Percentiles rank a stretch among this genome's conserved stretches.
These are phyloP conservation scores for Seriola quinqueradiata DNA, from an alignment of 2,113 vertebrate genomes.

Conservation along the genomic window DNA sequence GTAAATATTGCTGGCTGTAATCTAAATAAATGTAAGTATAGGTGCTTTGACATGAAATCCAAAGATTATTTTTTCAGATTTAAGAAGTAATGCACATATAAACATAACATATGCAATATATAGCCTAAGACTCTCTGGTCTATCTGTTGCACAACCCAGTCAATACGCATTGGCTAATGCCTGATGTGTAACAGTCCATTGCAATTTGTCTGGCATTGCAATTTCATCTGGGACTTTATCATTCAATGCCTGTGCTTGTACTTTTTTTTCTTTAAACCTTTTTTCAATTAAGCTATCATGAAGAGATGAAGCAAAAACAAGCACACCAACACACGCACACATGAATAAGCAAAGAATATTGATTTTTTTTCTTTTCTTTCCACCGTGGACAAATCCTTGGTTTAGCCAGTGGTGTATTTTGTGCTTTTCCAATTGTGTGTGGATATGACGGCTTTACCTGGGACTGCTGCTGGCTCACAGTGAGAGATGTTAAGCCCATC, in stretches of 20 bases:
- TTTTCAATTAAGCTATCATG: constrained; percentile 24
- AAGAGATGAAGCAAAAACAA: constrained; percentile 27
- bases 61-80: not conserved
- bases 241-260: not conserved
- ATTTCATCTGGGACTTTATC: constrained; percentile 27
- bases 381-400: constrained; percentile 28
- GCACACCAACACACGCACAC: constrained; percentile 34
- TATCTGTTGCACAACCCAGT: constrained; percentile 19
- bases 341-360: constrained; percentile 31
- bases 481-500: constrained; percentile 19
- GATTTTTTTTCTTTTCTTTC: constrained; percentile 39
- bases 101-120: not conserved
- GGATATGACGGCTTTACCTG: constrained; percentile 24
- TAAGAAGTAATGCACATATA: not conserved
- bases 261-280: not conserved
- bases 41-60: not conserved
- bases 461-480: constrained; percentile 22
- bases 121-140: not conserved
- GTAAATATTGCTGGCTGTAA: not conserved
- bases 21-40: not conserved
- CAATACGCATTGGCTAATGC: constrained; percentile 33
- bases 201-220: constrained; percentile 19
- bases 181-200: constrained; percentile 3
- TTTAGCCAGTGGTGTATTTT: constrained; percentile 23
- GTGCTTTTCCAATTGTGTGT: constrained; percentile 24